Evolutionary conservation across 1,140 invertebrate genomes (phyloP), one percentile per base, ranked within the genome.

Genomic region (Zaprionus taronus): DNA sequence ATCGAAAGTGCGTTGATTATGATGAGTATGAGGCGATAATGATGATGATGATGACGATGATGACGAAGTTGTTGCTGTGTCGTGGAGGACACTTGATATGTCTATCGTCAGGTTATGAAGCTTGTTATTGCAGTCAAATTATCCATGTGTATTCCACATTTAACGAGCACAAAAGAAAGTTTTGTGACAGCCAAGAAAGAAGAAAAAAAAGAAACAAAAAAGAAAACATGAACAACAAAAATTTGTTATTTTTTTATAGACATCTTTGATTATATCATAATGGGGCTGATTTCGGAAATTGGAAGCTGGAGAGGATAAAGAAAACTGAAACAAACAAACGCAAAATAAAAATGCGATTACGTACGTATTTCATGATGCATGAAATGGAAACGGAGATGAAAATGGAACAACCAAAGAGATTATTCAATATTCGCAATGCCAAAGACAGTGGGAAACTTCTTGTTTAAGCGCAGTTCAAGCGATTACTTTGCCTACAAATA

Each of bases 121-220:
- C 63, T 67, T 63, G 64, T 73, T 56, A 71, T 69, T 66, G 15
- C n/a, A 56, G 64, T 66, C 22, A 66, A 66, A 56, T 66, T 56
- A 51, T 57, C 53, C 36, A 31, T 66, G 36, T 58, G 64, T 66
- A 66, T 86, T 75, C 72, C 63, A 72, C 83, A 77, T 86, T 62
- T 49, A 66, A 82, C 66, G 83, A 56, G 71, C 68, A 85, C 76
- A 86, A 86, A 86, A 87, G 83, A 86, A 86, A 86, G 83, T 79
- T 79, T 84, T 71, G 49, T 63, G 53, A 67, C 68, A 49, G 38
- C 49, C 71, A 63, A 71, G 69, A 77, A 81, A 71, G 28, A 31
- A 26, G 24, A 26, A 66, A 57, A 44, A 36, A 66, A 62, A 44
- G 41, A 36, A 31, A 34, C 14, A 12, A 36, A 65, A 65, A 55